phyloP scores from a whole-genome alignment of 2,113 vertebrate genomes.

The Taxidea taxus region DNA sequence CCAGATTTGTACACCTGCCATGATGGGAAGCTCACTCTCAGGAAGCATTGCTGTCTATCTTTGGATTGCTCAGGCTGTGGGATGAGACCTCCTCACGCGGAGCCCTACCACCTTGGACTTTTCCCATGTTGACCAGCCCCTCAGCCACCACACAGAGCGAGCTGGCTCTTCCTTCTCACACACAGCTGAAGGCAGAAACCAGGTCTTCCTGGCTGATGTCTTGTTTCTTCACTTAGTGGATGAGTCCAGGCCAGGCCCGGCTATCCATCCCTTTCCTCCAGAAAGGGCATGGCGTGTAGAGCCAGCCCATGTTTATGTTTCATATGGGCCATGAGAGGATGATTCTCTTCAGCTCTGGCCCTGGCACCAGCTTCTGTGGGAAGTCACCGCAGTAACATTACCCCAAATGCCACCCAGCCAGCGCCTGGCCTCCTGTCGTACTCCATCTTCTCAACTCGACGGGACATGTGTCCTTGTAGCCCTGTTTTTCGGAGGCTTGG shows the following conservation, averaged over 20 bases:
- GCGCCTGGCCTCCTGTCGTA: accelerated
- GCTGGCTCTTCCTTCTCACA: background rate
- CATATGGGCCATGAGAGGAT: background rate
- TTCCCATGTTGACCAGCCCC: background rate
- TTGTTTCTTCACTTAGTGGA: background rate
- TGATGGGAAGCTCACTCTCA: background rate
- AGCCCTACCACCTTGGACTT: background rate
- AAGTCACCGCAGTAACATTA: background rate
- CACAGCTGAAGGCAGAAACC: accelerated
- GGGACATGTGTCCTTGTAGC: accelerated
- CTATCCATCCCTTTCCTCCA: background rate
- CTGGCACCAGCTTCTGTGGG: background rate
- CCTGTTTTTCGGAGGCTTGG: background rate
- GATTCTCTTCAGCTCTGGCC: background rate
- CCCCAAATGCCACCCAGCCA: accelerated
- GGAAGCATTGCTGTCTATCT: accelerated
- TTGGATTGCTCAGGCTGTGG: background rate
- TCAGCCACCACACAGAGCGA: accelerated
- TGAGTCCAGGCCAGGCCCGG: accelerated
- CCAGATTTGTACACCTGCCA: background rate
- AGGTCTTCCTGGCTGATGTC: background rate
- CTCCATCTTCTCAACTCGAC: background rate
- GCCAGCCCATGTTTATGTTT: accelerated
- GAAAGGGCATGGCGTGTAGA: accelerated
- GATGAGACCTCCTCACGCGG: accelerated